Conservation (phyloP, 2,888 invertebrate genomes). For the Scaptomyza cyrtandrae region DNA sequence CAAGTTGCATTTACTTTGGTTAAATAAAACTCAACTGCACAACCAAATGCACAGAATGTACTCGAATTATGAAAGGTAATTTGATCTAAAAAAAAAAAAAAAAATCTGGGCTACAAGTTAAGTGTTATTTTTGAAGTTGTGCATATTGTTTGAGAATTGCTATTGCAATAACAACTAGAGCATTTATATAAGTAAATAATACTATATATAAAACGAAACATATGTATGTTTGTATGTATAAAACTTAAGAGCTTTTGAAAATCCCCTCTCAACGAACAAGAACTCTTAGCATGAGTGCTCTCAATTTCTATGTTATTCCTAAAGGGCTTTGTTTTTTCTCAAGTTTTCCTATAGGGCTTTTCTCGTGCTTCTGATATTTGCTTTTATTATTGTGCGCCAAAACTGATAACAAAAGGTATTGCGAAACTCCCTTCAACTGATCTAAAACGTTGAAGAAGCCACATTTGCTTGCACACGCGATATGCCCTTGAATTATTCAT, state of each 20-base stretch:
- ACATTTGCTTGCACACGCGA: conserved; percentile 19
- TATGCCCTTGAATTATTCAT: conserved; percentile 64
- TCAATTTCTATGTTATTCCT: not conserved
- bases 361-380: not conserved
- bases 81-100: not conserved
- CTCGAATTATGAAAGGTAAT: conserved; percentile 4
- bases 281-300: not conserved
- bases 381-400: conserved; percentile 13
- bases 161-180: not conserved
- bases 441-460: conserved; percentile 2
- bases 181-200: not conserved
- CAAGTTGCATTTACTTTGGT: not conserved
- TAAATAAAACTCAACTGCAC: not conserved
- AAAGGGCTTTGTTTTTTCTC: not conserved
- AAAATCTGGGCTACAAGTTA: not conserved
- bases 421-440: conserved; percentile 28
- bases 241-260: not conserved
- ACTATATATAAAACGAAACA: no score
- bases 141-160: not conserved
- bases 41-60: not conserved
- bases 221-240: not conserved
- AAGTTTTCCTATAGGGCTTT: not conserved
- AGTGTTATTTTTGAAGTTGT: not conserved
- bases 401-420: conserved; percentile 41
- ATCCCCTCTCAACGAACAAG: not conserved